Percentiles rank a stretch among this genome's conserved stretches.
Conservation (phyloP, 2,113 vertebrate genomes). For the Aythya baeri region DNA sequence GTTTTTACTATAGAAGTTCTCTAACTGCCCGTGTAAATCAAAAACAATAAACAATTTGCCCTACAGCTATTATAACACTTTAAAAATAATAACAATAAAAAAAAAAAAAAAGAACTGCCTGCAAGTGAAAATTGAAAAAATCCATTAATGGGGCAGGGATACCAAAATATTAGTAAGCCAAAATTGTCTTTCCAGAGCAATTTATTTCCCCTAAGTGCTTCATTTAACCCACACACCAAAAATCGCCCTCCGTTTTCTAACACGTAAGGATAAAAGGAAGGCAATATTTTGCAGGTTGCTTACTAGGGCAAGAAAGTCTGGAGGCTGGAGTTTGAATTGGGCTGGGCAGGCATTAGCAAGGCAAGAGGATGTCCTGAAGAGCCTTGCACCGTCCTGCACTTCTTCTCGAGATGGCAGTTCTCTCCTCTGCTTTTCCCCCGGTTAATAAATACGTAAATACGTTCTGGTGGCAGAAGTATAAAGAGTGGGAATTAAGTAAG, state of each 20-base stretch:
- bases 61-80: neutral
- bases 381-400: neutral
- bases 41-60: neutral
- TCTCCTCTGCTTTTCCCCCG: neutral
- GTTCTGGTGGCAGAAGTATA: neutral
- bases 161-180: neutral
- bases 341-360: neutral
- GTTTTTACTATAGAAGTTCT: slow-evolving; percentile 21
- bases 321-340: neutral
- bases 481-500: slow-evolving; percentile 39
- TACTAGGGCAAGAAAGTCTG: neutral
- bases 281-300: neutral
- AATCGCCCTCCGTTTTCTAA: neutral
- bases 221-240: neutral
- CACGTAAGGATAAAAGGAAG: neutral
- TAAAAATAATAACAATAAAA: neutral
- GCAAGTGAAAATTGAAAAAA: neutral
- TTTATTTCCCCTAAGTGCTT: neutral
- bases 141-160: neutral
- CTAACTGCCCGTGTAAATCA: neutral
- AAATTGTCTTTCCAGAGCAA: neutral
- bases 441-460: slow-evolving; percentile 55
- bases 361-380: neutral
- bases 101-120: neutral
- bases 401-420: neutral